Evolutionary conservation across 2,888 invertebrate genomes (phyloP), one percentile per base, ranked within the genome.

Genomic region (Acanthosepion lycidas): DNA sequence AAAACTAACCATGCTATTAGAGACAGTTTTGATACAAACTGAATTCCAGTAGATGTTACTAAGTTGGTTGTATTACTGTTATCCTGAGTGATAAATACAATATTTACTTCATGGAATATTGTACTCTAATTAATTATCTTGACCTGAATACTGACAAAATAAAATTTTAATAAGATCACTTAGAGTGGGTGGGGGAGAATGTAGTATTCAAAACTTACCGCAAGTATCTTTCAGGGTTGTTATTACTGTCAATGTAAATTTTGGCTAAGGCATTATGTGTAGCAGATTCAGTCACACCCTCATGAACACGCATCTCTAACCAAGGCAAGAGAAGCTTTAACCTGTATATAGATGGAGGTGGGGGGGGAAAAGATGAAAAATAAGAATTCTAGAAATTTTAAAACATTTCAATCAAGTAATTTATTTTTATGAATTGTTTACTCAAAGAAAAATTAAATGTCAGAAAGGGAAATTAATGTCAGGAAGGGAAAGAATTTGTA

Each of bases 181-280:
- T 33, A 1, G 33, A 33, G 33, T 33, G 33, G 33, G 33, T 33
- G 33, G 33, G 33, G 33, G 33, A 33, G 33, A 33, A 23, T 78
- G 94, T 78, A 15, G n/a, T 5, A n/a, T n/a, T 78, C 78, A 78
- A 78, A n/a, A 78, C 97, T 95, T 97, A 98, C 98, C 98, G 99
- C 95, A 99, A 98, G 95, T 98, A 99, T 96, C 99, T 98, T 97
- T 99, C 99, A 0, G 99, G 99, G 97, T 99, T 99, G 97, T 99
- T 99, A 98, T 99, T 99, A 95, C 99, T 99, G 97, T 99, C 99
- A 96, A 99, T 99, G 98, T 99, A 99, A 96, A 99, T 99, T 98
- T 99, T 99, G 95, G 99, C 99, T 96, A 99, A 98, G 1, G 99
- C 99, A 97, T 99, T 99, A 98, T 99, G 99, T 0, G 99, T 99